Evolutionary conservation across 2,888 invertebrate genomes (phyloP), one percentile per base, ranked within the genome.

Genomic region (Ophion obscuratus): DNA sequence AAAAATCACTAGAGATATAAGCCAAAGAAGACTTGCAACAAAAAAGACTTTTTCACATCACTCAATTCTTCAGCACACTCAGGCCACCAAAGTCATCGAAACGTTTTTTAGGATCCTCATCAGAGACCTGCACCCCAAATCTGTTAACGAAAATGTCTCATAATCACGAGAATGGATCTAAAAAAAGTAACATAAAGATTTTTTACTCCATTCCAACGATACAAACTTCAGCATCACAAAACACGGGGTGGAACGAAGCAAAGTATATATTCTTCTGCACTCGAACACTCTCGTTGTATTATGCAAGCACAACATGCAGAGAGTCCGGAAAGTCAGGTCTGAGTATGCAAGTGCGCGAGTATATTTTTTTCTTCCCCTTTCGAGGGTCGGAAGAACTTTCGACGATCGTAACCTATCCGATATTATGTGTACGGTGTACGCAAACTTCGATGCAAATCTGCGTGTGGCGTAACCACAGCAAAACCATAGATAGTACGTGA

Each of bases 401-500:
- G 71, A n/a, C 62, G 73, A 71, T 64, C 64, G 66, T 53, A 64
- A 57, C 62, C 75, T 61, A 44, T 44, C 62, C 62, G 73, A 73
- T 59, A 59, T 73, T 59, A 73, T 62, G 61, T 61, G 47, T 68
- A 75, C 67, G 59, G 53, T 68, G 14, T 31, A n/a, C 36, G 57
- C 14, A 36, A 71, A 47, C 70, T 61, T 67, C 74, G 62, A 68
- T 24, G 68, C 59, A 6, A 14, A 40, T 59, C 61, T 73, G 47
- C 17, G n/a, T 61, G 47, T 44, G 70, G 27, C 5, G n/a, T 47
- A 70, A 62, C 61, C 44, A 31, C 62, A 44, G 67, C 67, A 68
- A 44, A 84, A 68, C 66, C 67, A 80, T 68, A 36, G 57, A 44
- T 67, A 44, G 57, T 73, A 76, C 74, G 85, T 68, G 85, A 85